Conservation (phyloP, 2,797 vertebrate genomes). For the Bradypodion pumilum region DNA sequence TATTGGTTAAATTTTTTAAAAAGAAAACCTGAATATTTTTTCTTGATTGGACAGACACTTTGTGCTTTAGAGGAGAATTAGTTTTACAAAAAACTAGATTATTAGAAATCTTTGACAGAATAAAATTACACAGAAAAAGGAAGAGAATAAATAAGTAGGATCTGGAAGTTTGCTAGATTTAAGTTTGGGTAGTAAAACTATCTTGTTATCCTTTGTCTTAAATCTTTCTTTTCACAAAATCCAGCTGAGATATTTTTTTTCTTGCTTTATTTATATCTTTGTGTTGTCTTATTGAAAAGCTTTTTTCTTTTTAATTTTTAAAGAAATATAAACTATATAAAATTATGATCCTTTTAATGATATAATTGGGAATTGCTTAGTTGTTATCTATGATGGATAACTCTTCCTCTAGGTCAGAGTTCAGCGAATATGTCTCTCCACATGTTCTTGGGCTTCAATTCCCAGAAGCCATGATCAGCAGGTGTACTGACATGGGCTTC, state of each 20-base stretch:
- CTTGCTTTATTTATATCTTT: background rate
- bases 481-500: too few species aligned
- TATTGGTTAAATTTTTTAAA: background rate
- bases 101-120: background rate
- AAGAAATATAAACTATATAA: background rate
- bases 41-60: background rate
- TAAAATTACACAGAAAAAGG: background rate
- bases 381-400: background rate
- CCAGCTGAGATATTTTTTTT: too few species aligned
- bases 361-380: background rate
- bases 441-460: too few species aligned
- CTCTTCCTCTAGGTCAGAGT: too few species aligned
- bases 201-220: background rate
- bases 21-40: background rate
- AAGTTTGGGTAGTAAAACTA: background rate
- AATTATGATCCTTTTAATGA: background rate
- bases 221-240: background rate
- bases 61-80: background rate
- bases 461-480: too few species aligned
- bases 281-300: background rate
- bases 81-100: background rate
- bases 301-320: background rate
- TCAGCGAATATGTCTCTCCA: too few species aligned
- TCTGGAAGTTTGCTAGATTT: background rate
- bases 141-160: background rate